Percentiles rank a stretch among this genome's conserved stretches.
Conservation (phyloP, 2,888 invertebrate species). For the Pteria penguin region DNA sequence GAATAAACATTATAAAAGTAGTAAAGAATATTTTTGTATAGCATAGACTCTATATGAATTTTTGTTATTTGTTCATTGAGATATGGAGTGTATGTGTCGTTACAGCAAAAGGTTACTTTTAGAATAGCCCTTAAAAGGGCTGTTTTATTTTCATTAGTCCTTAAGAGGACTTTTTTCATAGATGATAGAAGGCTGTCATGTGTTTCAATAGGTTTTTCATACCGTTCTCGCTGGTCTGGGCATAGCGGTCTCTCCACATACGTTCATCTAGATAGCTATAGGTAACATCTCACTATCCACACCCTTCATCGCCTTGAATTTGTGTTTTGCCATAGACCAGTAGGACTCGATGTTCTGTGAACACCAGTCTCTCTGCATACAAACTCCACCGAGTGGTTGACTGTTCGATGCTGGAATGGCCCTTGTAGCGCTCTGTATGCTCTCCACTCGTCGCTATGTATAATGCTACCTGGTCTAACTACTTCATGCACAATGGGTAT, state of each 20-base stretch:
- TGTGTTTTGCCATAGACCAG: slow-evolving; percentile 8
- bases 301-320: slow-evolving; percentile 21
- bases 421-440: slow-evolving; percentile 11
- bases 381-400: slow-evolving; percentile 22
- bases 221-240: neutral
- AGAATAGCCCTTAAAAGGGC: neutral
- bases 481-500: slow-evolving; percentile 10
- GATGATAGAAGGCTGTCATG: neutral
- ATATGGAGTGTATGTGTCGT: neutral
- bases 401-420: slow-evolving; percentile 2
- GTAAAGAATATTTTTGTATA: too few relatives aligned
- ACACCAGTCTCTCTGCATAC: slow-evolving; percentile 19
- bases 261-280: slow-evolving; percentile 22
- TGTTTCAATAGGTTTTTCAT: neutral
- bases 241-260: slow-evolving; percentile 17
- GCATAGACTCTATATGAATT: too few relatives aligned
- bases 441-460: slow-evolving; percentile 12
- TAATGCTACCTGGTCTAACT: neutral
- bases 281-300: neutral
- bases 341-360: slow-evolving; percentile 11
- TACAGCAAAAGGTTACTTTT: neutral
- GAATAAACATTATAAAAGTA: too few relatives aligned
- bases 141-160: neutral
- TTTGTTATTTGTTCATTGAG: neutral
- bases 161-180: neutral